Evolutionary conservation across 2,797 vertebrate species (phyloP), one percentile per base, ranked within the genome.

Genomic region (Esox lucius): DNA sequence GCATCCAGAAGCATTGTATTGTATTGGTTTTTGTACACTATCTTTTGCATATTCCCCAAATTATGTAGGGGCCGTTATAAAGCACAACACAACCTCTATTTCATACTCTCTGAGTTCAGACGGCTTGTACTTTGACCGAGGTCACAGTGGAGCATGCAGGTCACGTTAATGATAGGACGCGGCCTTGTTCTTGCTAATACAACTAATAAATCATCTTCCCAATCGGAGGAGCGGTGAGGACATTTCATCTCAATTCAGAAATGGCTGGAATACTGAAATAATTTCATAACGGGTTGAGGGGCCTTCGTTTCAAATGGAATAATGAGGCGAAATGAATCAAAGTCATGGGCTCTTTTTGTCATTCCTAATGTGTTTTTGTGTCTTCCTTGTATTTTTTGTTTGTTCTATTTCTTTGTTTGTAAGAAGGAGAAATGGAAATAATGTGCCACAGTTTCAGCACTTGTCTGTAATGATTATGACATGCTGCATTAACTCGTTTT

Each of bases 401-500:
- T 84, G 83, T 79, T 83, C 12, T 46, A 4, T 46, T 46, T 46
- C 42, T 83, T 81, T 76, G 11, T 84, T 82, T 80, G 75, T 70
- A 78, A 80, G 35, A 24, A 22, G 12, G 35, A 12, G 48, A n/a
- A 80, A 75, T 85, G 26, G 75, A 76, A 59, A 59, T 73, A 73
- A 73, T 75, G 78, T 73, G 62, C 71, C 81, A 73, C 84, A 82
- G 82, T 76, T 81, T 84, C 56, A 88, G 90, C 91, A 85, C 81
- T 84, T 89, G 91, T 92, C 87, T 79, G 78, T 78, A 84, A 75
- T 75, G 80, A 92, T 92, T 91, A 91, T 71, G 81, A 81, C 84
- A 82, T 0, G 81, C 78, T 88, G 78, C 80, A 82, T 90, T 87
- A 85, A 84, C 89, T 88, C 90, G 88, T 91, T 91, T 90, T 92